phyloP scores from a whole-genome alignment of 1,140 invertebrate species.

The Zaprionus camerounensis region DNA sequence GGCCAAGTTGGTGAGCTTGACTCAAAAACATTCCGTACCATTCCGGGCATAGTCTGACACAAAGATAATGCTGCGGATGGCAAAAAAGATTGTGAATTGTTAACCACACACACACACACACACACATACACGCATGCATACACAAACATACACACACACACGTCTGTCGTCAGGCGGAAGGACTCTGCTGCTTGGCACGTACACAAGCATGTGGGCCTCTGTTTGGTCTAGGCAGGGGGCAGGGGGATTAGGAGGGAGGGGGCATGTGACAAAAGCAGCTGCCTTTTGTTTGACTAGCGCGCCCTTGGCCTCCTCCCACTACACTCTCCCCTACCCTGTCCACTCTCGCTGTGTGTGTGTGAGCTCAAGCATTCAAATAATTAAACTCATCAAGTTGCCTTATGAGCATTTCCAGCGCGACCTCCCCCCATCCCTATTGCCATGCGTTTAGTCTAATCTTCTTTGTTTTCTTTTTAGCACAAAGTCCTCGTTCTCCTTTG shows the following conservation, averaged over 20 bases:
- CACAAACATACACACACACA: neutral
- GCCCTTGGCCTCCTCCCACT: constrained; percentile 55
- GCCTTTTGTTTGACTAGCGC: constrained; percentile 72
- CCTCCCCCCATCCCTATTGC: neutral
- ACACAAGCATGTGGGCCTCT: constrained; percentile 36
- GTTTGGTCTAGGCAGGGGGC: constrained; percentile 2
- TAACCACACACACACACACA: constrained; percentile 21
- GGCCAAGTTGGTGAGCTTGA: constrained; percentile 35
- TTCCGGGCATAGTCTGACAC: constrained; percentile 54
- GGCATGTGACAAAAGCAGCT: constrained; percentile 78
- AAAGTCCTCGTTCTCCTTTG: constrained; percentile 42
- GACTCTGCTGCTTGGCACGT: constrained; percentile 28
- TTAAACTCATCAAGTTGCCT: constrained; percentile 78
- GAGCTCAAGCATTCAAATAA: constrained; percentile 78
- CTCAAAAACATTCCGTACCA: constrained; percentile 60
- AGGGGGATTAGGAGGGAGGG: neutral
- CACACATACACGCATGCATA: neutral
- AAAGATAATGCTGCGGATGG: constrained; percentile 57
- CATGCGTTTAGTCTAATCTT: constrained; percentile 70
- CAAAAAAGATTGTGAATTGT: constrained; percentile 57
- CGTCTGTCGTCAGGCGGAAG: constrained; percentile 6
- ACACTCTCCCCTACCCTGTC: neutral
- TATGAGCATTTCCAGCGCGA: constrained; percentile 49
- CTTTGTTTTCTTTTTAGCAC: constrained; percentile 74
- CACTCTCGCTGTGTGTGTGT: constrained; percentile 23